phyloP scores from a whole-genome alignment of 1,140 invertebrate species.

The Dolichoris vasculosae region DNA sequence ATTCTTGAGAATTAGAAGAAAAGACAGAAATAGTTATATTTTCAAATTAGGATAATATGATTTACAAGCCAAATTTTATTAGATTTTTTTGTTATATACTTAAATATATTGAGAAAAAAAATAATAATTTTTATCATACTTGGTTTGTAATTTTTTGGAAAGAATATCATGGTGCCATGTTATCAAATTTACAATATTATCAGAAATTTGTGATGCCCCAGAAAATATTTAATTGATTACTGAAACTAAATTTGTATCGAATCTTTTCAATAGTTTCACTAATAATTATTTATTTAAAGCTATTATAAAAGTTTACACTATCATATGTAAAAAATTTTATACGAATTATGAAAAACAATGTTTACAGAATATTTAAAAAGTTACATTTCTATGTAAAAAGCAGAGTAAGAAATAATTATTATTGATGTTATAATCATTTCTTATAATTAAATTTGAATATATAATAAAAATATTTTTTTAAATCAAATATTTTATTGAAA shows the following conservation, averaged over 20 bases:
- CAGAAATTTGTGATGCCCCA: constrained; percentile 60
- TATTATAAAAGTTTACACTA: constrained; percentile 62
- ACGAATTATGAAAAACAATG: constrained; percentile 58
- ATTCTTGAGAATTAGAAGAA: constrained; percentile 54
- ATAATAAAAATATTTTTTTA: no score
- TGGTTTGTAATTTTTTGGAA: constrained; percentile 58
- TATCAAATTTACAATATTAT: constrained; percentile 64
- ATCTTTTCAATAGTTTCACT: constrained; percentile 59
- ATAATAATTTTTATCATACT: constrained; percentile 57
- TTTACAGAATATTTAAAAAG: constrained; percentile 56
- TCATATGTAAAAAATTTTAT: constrained; percentile 58
- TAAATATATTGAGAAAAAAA: constrained; percentile 63
- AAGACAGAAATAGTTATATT: constrained; percentile 64
- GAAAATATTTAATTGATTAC: constrained; percentile 53
- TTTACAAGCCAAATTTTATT: constrained; percentile 51
- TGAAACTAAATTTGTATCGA: constrained; percentile 53
- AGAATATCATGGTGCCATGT: constrained; percentile 66
- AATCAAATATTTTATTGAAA: no score
- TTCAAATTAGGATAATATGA: constrained; percentile 58
- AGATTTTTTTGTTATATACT: constrained; percentile 59
- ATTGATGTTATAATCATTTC: no score
- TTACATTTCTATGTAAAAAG: constrained; percentile 59
- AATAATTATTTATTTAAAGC: constrained; percentile 60
- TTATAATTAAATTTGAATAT: no score
- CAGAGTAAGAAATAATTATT: constrained; percentile 59